Conservation (phyloP, 2,113 vertebrate species). For the Archocentrus centrarchus region DNA sequence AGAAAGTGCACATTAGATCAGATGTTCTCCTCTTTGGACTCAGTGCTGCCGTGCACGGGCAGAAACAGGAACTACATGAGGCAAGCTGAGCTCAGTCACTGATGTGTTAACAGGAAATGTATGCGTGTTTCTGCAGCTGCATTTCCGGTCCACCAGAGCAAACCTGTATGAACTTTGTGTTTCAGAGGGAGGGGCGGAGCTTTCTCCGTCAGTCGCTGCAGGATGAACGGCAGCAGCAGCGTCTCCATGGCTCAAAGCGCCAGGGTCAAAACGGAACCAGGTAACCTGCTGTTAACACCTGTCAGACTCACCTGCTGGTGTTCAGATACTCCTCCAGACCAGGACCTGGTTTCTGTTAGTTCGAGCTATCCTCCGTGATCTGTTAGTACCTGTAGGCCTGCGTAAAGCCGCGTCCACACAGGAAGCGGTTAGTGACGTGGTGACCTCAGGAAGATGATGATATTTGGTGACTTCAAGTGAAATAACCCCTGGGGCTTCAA, state of each 20-base stretch:
- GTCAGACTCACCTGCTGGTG: not conserved
- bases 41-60: not conserved
- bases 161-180: not conserved
- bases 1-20: not conserved
- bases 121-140: too few species aligned
- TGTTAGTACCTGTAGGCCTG: not conserved
- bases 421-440: not conserved
- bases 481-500: too few species aligned
- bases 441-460: not conserved
- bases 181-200: slow-evolving; percentile 39
- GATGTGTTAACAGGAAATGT: not conserved
- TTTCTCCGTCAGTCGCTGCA: slow-evolving; percentile 55
- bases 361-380: too few species aligned
- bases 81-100: too few species aligned
- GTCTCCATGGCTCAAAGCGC: slow-evolving; percentile 64
- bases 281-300: slow-evolving; percentile 35
- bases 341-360: too few species aligned
- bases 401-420: not conserved
- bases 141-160: rapidly evolving
- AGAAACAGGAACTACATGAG: not conserved
- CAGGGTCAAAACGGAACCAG: slow-evolving; percentile 68
- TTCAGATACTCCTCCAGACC: not conserved
- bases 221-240: slow-evolving; percentile 82
- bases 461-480: too few species aligned
- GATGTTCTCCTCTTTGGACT: not conserved